Evolutionary conservation across 2,797 vertebrate genomes (phyloP).

Genomic region (Lutjanus argentimaculatus): DNA sequence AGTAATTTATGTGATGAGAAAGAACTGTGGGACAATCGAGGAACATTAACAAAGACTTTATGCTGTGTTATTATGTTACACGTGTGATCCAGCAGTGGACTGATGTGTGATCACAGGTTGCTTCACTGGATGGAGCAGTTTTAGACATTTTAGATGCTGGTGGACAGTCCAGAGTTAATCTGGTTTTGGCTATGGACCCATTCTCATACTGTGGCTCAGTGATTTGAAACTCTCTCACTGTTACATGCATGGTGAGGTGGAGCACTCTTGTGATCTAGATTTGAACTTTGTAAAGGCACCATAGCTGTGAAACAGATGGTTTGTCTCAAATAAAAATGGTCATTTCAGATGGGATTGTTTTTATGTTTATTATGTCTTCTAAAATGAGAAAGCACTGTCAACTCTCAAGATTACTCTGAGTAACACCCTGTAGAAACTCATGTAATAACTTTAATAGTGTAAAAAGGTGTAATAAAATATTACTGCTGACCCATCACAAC

Average conservation of each 20-base stretch:
- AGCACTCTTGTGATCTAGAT: not conserved
- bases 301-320: not conserved
- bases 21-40: not conserved
- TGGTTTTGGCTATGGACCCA: not conserved
- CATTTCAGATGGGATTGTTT: not conserved
- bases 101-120: not conserved
- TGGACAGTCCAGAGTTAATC: not conserved
- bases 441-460: not conserved
- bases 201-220: not conserved
- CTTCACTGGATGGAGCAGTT: slow-evolving; percentile 5
- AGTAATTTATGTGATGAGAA: not conserved
- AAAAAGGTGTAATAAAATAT: not conserved
- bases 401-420: not conserved
- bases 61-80: not conserved
- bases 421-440: not conserved
- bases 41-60: not conserved
- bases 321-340: not conserved
- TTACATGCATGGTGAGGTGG: not conserved
- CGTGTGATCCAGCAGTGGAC: not conserved
- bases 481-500: no score
- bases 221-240: not conserved
- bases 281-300: not conserved
- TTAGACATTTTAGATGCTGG: not conserved
- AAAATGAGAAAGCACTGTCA: not conserved
- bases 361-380: not conserved